phyloP scores from a whole-genome alignment of 2,888 invertebrate species.

The Eupithecia subumbrata region DNA sequence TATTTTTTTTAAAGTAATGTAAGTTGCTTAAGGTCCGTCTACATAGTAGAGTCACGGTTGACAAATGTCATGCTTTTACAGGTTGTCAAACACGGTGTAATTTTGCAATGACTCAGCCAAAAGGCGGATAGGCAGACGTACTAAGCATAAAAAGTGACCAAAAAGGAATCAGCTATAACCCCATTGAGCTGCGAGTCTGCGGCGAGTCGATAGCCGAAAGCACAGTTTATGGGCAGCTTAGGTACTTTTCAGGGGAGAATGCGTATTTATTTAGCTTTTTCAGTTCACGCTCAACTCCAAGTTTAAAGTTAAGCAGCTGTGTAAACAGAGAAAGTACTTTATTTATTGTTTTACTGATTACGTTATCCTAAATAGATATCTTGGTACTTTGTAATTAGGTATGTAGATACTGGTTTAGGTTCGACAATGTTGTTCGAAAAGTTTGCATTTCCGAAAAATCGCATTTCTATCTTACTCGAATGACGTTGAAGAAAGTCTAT shows the following conservation, averaged over 20 bases:
- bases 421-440: neutral
- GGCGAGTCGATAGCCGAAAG: slow-evolving; percentile 42
- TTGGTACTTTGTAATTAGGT: neutral
- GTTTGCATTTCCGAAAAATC: no score
- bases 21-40: no score
- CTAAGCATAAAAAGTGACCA: neutral
- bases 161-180: neutral
- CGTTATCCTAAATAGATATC: slow-evolving; percentile 25
- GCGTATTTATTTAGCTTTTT: slow-evolving; percentile 28
- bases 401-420: neutral
- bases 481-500: no score
- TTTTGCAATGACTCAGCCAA: no score
- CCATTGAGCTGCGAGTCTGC: slow-evolving; percentile 39
- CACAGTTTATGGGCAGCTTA: slow-evolving; percentile 37
- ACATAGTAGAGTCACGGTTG: no score
- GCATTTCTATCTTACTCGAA: no score
- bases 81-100: no score
- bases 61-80: no score
- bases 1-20: no score
- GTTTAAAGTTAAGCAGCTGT: slow-evolving; percentile 28
- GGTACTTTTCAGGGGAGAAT: slow-evolving; percentile 12
- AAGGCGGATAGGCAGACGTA: no score
- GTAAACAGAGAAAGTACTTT: slow-evolving; percentile 21
- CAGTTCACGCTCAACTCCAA: slow-evolving; percentile 29
- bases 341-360: slow-evolving; percentile 21